A percentile compares a stretch with the other conserved stretches of the same genome.
These are phyloP conservation scores for Lordiphosa stackelbergi DNA, from an alignment of 1,140 invertebrate genomes.

Conservation along the genomic window DNA sequence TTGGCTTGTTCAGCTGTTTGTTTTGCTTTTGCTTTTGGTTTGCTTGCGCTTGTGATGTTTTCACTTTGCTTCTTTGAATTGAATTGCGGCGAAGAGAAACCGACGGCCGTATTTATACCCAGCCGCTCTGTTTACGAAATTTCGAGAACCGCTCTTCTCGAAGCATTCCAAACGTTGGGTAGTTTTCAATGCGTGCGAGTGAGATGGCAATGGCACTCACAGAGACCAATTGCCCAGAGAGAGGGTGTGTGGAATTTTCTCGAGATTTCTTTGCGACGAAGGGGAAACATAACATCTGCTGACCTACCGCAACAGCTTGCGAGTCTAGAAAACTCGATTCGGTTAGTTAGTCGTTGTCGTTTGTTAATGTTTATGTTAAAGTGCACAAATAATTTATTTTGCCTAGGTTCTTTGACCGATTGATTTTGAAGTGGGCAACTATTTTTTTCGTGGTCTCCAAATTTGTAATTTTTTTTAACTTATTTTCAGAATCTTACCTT, in stretches of 20 bases:
- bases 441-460: no score
- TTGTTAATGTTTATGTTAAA: no score
- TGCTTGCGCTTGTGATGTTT: slow-evolving; percentile 41
- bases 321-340: slow-evolving; percentile 9
- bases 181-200: slow-evolving; percentile 4
- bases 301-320: no score
- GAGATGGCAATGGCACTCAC: slow-evolving; percentile 1
- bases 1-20: slow-evolving; percentile 39
- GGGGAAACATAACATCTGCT: no score
- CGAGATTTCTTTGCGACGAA: background rate
- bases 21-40: slow-evolving; percentile 20
- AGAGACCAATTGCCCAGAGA: background rate
- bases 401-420: no score
- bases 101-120: slow-evolving; percentile 54
- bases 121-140: slow-evolving; percentile 36
- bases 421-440: no score
- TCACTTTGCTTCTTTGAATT: slow-evolving; percentile 57
- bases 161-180: slow-evolving; percentile 22
- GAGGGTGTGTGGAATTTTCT: slow-evolving; percentile 8
- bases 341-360: background rate
- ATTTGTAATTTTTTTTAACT: no score
- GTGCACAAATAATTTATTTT: no score
- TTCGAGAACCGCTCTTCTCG: slow-evolving; percentile 47
- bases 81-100: slow-evolving; percentile 43
- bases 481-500: no score